Evolutionary conservation across 2,888 invertebrate species (phyloP).

Genomic region (Periphyllus acericola): DNA sequence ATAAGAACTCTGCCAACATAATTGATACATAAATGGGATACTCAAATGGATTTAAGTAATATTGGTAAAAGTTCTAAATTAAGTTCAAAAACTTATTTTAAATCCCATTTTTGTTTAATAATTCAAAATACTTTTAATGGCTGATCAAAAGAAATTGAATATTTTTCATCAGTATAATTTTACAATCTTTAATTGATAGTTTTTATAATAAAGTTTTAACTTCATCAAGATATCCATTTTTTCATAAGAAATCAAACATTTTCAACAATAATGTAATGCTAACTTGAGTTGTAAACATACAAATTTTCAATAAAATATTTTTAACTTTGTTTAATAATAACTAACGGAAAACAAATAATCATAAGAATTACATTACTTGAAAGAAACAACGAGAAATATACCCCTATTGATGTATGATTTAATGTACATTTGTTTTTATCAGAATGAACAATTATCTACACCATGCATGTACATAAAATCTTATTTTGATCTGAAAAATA

Average conservation of each 20-base stretch:
- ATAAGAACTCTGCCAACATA: not conserved
- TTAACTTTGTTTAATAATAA: not conserved
- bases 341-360: not conserved
- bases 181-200: not conserved
- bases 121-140: not conserved
- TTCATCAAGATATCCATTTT: not conserved
- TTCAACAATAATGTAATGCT: not conserved
- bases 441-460: not conserved
- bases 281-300: not conserved
- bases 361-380: not conserved
- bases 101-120: not conserved
- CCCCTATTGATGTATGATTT: not conserved
- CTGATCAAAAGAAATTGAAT: not conserved
- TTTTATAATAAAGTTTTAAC: not conserved
- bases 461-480: not conserved
- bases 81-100: not conserved
- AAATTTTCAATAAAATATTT: not conserved
- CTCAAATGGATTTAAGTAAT: not conserved
- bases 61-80: not conserved
- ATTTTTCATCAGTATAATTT: not conserved
- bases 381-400: not conserved
- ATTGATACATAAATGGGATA: not conserved
- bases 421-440: not conserved
- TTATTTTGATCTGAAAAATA: not conserved
- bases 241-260: not conserved